Base-by-base conservation (phyloP, 2,113 vertebrate genomes). In the Cottus gobio region DNA sequence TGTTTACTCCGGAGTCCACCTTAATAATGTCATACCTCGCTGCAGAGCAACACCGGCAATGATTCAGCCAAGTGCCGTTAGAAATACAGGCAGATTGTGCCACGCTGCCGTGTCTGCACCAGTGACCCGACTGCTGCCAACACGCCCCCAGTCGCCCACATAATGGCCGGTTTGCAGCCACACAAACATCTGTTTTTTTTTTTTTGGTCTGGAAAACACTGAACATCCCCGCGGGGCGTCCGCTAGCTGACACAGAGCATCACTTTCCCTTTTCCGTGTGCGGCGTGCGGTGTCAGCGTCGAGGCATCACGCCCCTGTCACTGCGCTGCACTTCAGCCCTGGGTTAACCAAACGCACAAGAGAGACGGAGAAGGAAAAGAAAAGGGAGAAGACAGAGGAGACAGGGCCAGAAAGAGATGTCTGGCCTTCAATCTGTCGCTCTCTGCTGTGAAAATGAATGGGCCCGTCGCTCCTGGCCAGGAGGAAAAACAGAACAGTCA, bases 401-500 rank as follows among this genome's bases (percentile, higher is more conserved):
- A 78, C 50, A 31, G 39, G 54, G 30, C 58, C 77, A 72, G 56
- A 87, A 78, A 87, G 84, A 88, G 85, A 87, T 73, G 83, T 85
- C 86, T 80, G 85, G 81, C 83, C 81, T 89, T 90, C 86, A 74
- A 70, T 85, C 69, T 88, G 85, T 83, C 64, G 42, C 60, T 69
- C 77, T 84, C 39, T 39, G 56, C 72, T 67, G 46, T 4, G 67
- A 75, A 87, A 80, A 85, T 71, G 71, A 90, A 88, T 57, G 52
- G 66, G 54, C 28, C 71, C 63, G 83, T 80, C 70, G 78, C 85
- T 85, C 52, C 44, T 22, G 80, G 87, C 87, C 31, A 48, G 36
- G 79, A 78, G 61, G 75, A 65, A 75, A 75, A 91, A 91, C 90
- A 85, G 71, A 85, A 81, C 82, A 74, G 84, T 82, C 85, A 77